Base-by-base conservation (phyloP, 1,140 invertebrate species). In the Sweltsa coloradensis region DNA sequence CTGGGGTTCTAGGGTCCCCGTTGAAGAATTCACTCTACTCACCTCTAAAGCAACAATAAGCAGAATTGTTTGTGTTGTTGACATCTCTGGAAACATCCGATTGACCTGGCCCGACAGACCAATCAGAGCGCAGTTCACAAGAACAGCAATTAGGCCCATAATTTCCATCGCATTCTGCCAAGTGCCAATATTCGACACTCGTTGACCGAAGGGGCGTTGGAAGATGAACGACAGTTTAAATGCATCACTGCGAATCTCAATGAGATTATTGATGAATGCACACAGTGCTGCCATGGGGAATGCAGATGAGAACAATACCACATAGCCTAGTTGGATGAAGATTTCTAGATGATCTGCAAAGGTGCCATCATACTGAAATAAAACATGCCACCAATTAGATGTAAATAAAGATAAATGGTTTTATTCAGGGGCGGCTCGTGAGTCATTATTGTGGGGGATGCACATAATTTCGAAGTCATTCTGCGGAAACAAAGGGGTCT, bases 291-390 rank as follows among this genome's bases (percentile, higher is more conserved):
- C 94, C 55, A 96, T 68, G 0, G 94, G 94, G 66, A 97, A 97
- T 1, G 92, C 91, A 13, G 90, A 88, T 0, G 93, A 96, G 63
- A 98, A 98, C 7, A 97, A 72, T 47, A 95, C 88, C 23, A 97
- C 92, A 67, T 97, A 97, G 27, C 93, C 92, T 60, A 97, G 81
- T 62, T 97, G 94, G 13, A 97, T 93, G 44, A 96, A 79, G 86
- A 98, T 94, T 69, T 98, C 95, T 51, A 98, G 68, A 62, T 97
- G 95, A 64, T 98, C 95, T 16, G 93, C 89, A 70, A 95, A 94
- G 0, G 93, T 94, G 29, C 91, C 89, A 53, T 87, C 82, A 60
- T 85, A 87, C 81, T 95, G 72, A 47, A 64, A 57, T 50, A 54
- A 44, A 48, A 48, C 16, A 52, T n/a, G n/a, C n/a, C n/a, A n/a